Evolutionary conservation across 1,140 invertebrate species (phyloP), one percentile per base, ranked within the genome.

Genomic region (Drusus annulatus): DNA sequence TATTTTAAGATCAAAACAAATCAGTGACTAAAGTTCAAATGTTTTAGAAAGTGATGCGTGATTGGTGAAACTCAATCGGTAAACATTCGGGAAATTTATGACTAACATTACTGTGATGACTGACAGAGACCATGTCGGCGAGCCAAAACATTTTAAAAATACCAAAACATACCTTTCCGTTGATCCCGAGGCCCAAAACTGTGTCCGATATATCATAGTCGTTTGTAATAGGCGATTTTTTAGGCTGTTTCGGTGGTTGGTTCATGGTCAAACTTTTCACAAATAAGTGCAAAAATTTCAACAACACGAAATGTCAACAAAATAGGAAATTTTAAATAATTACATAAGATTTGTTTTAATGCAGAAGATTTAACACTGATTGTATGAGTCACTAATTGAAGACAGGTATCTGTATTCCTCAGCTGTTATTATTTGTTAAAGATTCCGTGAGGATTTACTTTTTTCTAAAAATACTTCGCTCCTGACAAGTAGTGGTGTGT

Each of bases 101-200:
- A 45, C 36, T 45, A 45, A 45, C 10, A 45, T 45, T 45, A 45
- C 8, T 19, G 5, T 56, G 54, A 56, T 19, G 54, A 56, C 21
- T 17, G n/a, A 21, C 16, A 65, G 21, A 65, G 28, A 65, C 10
- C 13, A 65, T 25, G 28, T 65, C 36, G 36, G 36, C 36, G 36
- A 45, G 36, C 10, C 0, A 45, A 45, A 45, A 45, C 36, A 45
- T 45, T 45, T 45, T 45, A 0, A 8, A 13, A 36, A 45, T 45
- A 45, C 8, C 36, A 45, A 45, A 45, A 45, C 36, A 45, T 84
- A 97, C 96, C 93, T 99, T 99, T 51, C 98, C 98, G 88, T 98
- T 99, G 83, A 99, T 99, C 16, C 98, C 98, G 28, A 99, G 92
- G n/a, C 98, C 98, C 54, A 99, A 92, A 15, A 99, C 98, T 71